Conservation (phyloP, 2,888 invertebrate genomes). For the Reticulitermes lucifugus region DNA sequence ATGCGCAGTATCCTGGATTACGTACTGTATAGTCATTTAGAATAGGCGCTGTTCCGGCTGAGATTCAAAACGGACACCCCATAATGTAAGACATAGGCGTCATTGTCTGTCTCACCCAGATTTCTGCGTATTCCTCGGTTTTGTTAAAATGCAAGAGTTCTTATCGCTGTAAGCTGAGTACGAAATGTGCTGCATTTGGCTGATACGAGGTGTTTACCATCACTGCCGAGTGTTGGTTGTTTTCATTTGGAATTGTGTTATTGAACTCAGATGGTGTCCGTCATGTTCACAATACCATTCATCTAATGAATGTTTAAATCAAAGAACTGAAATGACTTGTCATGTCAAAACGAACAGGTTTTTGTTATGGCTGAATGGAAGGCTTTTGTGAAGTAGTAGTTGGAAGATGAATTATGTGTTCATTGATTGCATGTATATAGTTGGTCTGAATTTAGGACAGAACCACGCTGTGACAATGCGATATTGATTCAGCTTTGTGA, state of each 20-base stretch:
- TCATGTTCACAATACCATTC: not conserved
- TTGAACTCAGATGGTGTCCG: not conserved
- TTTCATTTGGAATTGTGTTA: not conserved
- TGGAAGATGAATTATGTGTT: not conserved
- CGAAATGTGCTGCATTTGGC: too few relatives aligned
- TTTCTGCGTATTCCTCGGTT: too few relatives aligned
- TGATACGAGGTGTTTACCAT: too few relatives aligned
- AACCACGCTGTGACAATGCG: not conserved
- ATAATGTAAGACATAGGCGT: too few relatives aligned
- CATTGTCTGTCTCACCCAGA: too few relatives aligned
- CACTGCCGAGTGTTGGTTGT: too few relatives aligned
- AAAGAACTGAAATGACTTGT: not conserved
- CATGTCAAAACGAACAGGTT: not conserved
- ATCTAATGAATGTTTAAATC: not conserved
- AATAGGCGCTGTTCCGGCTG: too few relatives aligned
- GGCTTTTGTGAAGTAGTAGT: not conserved
- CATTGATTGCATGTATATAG: not conserved
- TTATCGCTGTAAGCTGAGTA: too few relatives aligned
- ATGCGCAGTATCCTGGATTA: too few relatives aligned
- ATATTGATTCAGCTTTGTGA: slow-evolving; percentile 20
- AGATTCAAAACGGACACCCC: too few relatives aligned
- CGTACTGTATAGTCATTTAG: too few relatives aligned
- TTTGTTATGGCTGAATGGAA: not conserved
- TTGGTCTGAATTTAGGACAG: not conserved
- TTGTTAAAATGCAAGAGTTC: too few relatives aligned